Conservation (phyloP, 1,140 invertebrate species). For the Zaprionus lachaisei region DNA sequence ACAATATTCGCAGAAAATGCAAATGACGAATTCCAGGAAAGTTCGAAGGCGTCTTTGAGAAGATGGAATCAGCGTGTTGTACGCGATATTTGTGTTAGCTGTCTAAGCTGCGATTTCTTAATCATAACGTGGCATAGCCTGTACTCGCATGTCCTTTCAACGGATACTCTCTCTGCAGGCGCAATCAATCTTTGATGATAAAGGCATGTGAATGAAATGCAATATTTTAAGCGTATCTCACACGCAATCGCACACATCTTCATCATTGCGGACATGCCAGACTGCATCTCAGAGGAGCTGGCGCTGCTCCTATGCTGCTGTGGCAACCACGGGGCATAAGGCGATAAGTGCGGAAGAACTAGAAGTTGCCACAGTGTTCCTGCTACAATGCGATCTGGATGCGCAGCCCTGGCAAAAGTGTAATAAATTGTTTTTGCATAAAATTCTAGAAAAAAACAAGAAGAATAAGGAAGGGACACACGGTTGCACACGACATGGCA, state of each 20-base stretch:
- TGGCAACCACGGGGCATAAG: conserved; percentile 29
- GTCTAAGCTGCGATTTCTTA: background rate
- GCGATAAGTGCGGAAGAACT: conserved; percentile 57
- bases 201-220: conserved; percentile 60
- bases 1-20: background rate
- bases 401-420: conserved; percentile 27
- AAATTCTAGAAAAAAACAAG: conserved; percentile 53
- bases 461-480: background rate
- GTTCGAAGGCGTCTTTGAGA: background rate
- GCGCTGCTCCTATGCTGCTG: background rate
- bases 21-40: background rate
- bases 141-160: conserved; percentile 19
- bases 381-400: conserved; percentile 24
- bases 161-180: conserved; percentile 46
- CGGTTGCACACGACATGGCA: background rate
- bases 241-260: conserved; percentile 50
- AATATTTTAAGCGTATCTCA: conserved; percentile 76
- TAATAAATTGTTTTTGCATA: conserved; percentile 79
- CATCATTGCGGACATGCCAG: conserved; percentile 3
- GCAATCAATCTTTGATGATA: conserved; percentile 73
- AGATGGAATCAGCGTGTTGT: background rate
- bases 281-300: background rate
- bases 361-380: conserved; percentile 60
- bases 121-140: conserved; percentile 6
- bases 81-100: background rate